Evolutionary conservation across 2,888 invertebrate species (phyloP), one percentile per base, ranked within the genome.

Genomic region (Nomada fabriciana): DNA sequence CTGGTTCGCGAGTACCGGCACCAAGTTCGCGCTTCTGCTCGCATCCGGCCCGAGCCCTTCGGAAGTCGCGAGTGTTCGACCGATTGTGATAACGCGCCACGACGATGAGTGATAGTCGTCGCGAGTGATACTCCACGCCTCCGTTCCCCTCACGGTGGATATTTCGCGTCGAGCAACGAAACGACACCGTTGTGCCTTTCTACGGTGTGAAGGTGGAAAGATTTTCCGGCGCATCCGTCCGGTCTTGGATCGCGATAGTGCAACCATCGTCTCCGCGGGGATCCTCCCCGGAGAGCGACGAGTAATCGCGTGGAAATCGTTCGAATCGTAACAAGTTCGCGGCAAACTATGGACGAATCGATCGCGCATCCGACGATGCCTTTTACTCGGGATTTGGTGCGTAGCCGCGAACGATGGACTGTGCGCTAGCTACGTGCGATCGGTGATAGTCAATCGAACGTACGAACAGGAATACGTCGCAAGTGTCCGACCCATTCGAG

Each of bases 371-470:
- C 75, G 64, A 87, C 43, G 74, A 84, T 86, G 84, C 67, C 76
- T 65, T 36, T 79, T 25, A 61, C 60, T 72, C 82, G 85, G 89
- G 77, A 82, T 65, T 64, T 63, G 57, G 82, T 80, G 87, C 69
- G 64, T 82, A 71, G 64, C 73, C 87, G 89, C 81, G 83, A 87
- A 83, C 76, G 79, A 87, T 89, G 89, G 88, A 89, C 82, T 80
- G 89, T 88, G 85, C 83, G 85, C 76, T 65, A 65, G 55, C 43
- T 61, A 55, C 68, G 72, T 70, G 88, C 85, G 80, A 83, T 77
- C 55, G 80, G 82, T 85, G 80, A 76, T 71, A 53, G 36, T 73
- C 73, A 77, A 80, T 43, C 29, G 72, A 84, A 15, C 71, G 67
- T 7, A 47, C 47, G 15, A 36, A 36, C 13, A 15, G 47, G 47